Base-by-base conservation (phyloP, 2,888 invertebrate species). In the Noctua janthe region DNA sequence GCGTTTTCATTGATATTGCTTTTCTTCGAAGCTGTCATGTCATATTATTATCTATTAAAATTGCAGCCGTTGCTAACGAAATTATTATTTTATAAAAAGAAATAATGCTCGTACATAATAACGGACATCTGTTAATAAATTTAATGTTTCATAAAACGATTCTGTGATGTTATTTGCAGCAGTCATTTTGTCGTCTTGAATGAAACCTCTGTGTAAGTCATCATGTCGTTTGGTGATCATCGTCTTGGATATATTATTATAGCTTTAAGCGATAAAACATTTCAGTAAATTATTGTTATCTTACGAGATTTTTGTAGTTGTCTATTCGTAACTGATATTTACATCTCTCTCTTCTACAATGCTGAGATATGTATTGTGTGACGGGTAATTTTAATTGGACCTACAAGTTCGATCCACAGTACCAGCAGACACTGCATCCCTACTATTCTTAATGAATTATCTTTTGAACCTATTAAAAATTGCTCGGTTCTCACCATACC, bases 401-500 rank as follows among this genome's bases (percentile, higher is more conserved):
- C 23, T 1, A 23, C 2, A 13, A n/a, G 29, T 43, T 81, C 17
- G 15, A 35, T 2, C 1, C 29, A 20, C 17, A 39, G 10, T 43
- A 17, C 29, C 15, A 17, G 7, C 29, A 43, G 17, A 56, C 20
- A 6, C 29, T 29, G 13, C 39, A 11, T 64, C 2, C 17, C 35
- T 35, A 35, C 20, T 64, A 64, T 29, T 64, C 17, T 35, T 23
- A 56, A 39, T 54, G 17, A 29, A 66, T 71, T 49, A 0, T 51
- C 17, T 39, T 43, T 20, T 6, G 43, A 35, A 59, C 35, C 47
- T 51, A 51, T 51, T 43, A 76, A 64, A 56, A 83, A 43, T 70
- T 43, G 17, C 11, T 51, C 43, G 35, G 23, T 78, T 77, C 70
- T 66, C 70, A 71, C 62, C 17, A 39, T 13, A 59, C 80, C 70